These are phyloP conservation scores for Tauraco erythrolophus DNA, from an alignment of 2,113 vertebrate species.

Conservation along the genomic window DNA sequence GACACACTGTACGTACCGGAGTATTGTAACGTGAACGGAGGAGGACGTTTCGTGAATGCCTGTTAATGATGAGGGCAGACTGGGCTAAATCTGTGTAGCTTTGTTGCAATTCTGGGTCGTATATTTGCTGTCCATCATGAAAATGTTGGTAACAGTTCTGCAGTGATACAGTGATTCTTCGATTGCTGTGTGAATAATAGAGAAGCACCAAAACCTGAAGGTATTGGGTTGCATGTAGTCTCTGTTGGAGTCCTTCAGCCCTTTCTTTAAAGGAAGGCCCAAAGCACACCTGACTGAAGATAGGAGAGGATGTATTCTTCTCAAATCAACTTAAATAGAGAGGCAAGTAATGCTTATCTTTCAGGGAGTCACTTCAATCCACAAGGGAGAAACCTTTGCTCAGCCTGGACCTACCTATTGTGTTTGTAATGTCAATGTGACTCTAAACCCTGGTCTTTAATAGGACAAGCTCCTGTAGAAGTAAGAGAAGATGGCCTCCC, in stretches of 20 bases:
- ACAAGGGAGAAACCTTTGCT: neutral
- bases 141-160: neutral
- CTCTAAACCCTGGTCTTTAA: neutral
- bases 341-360: neutral
- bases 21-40: neutral
- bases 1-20: neutral
- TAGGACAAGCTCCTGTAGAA: neutral
- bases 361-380: neutral
- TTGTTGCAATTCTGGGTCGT: too few relatives aligned
- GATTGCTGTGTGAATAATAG: neutral
- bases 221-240: neutral
- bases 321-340: neutral
- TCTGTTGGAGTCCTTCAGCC: neutral
- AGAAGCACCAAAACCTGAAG: neutral
- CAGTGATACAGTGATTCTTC: accelerated
- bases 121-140: accelerated
- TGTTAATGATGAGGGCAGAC: neutral
- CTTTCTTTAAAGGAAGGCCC: neutral
- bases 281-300: neutral
- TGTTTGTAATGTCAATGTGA: neutral
- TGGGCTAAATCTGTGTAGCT: accelerated
- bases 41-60: neutral
- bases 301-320: neutral
- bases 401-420: neutral
- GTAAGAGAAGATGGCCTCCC: neutral